A percentile compares a stretch with the other conserved stretches of the same genome.
These are phyloP conservation scores for Anser brachyrhynchus DNA, from an alignment of 2,113 vertebrate genomes.

Conservation along the genomic window DNA sequence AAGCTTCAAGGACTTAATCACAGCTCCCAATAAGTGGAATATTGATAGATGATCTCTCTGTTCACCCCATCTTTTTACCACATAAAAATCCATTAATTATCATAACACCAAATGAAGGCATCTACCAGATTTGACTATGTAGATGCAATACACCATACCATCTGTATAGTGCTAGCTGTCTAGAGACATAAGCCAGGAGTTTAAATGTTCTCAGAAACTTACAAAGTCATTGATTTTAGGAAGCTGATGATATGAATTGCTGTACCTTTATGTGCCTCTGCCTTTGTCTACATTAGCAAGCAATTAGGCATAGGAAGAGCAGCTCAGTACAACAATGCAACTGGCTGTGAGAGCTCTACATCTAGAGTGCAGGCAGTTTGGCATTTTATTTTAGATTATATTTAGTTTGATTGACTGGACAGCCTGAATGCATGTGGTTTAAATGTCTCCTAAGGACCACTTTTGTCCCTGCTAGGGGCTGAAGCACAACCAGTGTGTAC, in stretches of 20 bases:
- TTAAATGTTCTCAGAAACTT: slow-evolving; percentile 26
- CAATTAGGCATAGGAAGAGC: neutral
- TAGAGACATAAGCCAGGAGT: slow-evolving; percentile 10
- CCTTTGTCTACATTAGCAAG: slow-evolving; percentile 1
- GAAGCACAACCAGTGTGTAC: neutral
- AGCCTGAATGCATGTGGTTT: neutral
- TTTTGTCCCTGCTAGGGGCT: neutral
- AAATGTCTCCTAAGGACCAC: neutral
- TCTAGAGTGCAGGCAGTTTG: neutral
- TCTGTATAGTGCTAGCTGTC: neutral
- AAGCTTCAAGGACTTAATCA: slow-evolving; percentile 43
- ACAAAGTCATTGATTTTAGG: slow-evolving; percentile 33
- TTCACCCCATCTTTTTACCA: slow-evolving; percentile 26
- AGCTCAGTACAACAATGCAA: neutral
- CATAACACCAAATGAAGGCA: neutral
- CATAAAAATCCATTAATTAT: slow-evolving; percentile 43
- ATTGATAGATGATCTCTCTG: slow-evolving; percentile 26
- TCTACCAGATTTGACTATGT: neutral
- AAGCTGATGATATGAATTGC: slow-evolving; percentile 5
- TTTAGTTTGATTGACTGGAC: neutral
- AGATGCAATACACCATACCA: neutral
- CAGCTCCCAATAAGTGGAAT: slow-evolving; percentile 40
- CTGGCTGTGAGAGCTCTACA: neutral
- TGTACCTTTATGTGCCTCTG: neutral
- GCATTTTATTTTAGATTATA: neutral